These are phyloP conservation scores for Himalopsyche anomala DNA, from an alignment of 2,888 invertebrate genomes.

Conservation along the genomic window DNA sequence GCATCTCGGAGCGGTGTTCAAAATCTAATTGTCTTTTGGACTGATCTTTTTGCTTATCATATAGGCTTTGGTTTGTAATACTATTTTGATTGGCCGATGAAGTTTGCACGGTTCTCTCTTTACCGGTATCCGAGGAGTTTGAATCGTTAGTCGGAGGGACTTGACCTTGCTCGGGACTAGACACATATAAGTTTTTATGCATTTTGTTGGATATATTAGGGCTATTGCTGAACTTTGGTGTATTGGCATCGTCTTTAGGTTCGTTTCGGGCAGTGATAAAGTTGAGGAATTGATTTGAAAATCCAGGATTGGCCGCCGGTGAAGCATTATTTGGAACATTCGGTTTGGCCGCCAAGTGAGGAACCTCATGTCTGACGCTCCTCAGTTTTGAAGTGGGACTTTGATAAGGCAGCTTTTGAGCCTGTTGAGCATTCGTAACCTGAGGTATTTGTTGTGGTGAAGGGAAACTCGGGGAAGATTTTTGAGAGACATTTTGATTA, in stretches of 20 bases:
- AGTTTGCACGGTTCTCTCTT: slow-evolving; percentile 74
- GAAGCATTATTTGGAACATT: slow-evolving; percentile 64
- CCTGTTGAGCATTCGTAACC: slow-evolving; percentile 44
- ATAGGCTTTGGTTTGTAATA: slow-evolving; percentile 56
- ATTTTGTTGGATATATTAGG: slow-evolving; percentile 76
- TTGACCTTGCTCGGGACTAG: slow-evolving; percentile 76
- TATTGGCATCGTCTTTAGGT: slow-evolving; percentile 77
- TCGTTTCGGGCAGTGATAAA: slow-evolving; percentile 76
- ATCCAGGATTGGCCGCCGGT: slow-evolving; percentile 71
- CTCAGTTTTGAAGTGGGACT: slow-evolving; percentile 73
- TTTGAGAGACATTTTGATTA: slow-evolving; percentile 44
- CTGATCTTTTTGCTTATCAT: slow-evolving; percentile 74
- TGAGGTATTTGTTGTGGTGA: slow-evolving; percentile 39
- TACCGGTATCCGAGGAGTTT: slow-evolving; percentile 71
- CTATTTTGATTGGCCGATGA: slow-evolving; percentile 67
- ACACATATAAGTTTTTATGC: slow-evolving; percentile 76
- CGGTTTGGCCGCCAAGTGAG: slow-evolving; percentile 72
- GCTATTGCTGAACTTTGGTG: slow-evolving; percentile 76
- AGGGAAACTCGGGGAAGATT: slow-evolving; percentile 35
- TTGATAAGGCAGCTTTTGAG: slow-evolving; percentile 67
- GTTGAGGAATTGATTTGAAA: slow-evolving; percentile 75
- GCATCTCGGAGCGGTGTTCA: slow-evolving; percentile 73
- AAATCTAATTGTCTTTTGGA: slow-evolving; percentile 76
- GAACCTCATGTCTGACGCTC: slow-evolving; percentile 74
- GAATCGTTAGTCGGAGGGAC: slow-evolving; percentile 76